These are phyloP conservation scores for Thysanoteuthis rhombus DNA, from an alignment of 2,888 invertebrate species.

Conservation along the genomic window DNA sequence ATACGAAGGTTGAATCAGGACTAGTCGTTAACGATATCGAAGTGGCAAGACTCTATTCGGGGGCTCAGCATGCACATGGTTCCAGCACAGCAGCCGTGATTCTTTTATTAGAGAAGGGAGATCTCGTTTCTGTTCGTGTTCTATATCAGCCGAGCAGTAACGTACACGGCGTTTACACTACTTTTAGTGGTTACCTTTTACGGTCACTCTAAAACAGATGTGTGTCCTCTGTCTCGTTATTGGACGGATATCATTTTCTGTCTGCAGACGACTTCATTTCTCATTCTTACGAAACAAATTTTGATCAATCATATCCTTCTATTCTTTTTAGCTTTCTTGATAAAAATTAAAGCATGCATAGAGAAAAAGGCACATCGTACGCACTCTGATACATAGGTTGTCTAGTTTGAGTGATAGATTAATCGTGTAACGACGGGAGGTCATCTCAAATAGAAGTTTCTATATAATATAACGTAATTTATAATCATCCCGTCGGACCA, in stretches of 20 bases:
- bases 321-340: no score
- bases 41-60: constrained; percentile 45
- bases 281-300: no score
- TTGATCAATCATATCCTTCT: no score
- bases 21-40: constrained; percentile 45
- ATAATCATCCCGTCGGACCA: no score
- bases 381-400: no score
- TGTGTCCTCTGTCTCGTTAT: background rate
- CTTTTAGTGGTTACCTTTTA: constrained; percentile 42
- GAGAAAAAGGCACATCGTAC: no score
- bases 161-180: constrained; percentile 46
- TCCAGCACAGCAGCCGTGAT: constrained; percentile 44
- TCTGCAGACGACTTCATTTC: no score
- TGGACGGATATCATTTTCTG: background rate
- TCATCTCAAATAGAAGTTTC: no score
- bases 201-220: background rate
- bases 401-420: no score
- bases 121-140: constrained; percentile 41
- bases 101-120: constrained; percentile 41
- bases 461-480: no score
- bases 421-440: no score
- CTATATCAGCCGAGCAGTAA: constrained; percentile 44
- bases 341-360: no score
- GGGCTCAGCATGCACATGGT: constrained; percentile 47
- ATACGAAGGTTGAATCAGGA: constrained; percentile 45